Conservation (phyloP, 2,797 vertebrate species). For the Hippoglossus hippoglossus region DNA sequence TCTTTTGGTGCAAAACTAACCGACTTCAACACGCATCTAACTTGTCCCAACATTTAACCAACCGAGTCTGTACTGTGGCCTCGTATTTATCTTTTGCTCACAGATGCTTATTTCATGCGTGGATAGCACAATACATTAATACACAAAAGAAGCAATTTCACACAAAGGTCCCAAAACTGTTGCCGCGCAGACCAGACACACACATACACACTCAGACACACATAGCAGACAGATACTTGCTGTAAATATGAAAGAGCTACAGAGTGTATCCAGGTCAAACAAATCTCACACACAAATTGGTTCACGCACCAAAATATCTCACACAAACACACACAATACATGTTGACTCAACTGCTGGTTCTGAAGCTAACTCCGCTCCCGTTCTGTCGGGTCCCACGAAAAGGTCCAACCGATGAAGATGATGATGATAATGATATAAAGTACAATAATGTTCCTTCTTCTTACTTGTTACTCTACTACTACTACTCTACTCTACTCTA, state of each 20-base stretch:
- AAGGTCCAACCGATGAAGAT: slow-evolving; percentile 70
- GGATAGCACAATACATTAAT: slow-evolving; percentile 64
- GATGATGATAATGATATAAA: slow-evolving; percentile 76
- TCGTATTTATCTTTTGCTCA: slow-evolving; percentile 57
- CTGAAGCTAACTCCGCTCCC: slow-evolving; percentile 66
- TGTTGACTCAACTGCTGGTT: slow-evolving; percentile 51
- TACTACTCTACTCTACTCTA: slow-evolving; percentile 85
- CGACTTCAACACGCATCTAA: slow-evolving; percentile 45
- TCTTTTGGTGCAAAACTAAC: slow-evolving; percentile 57
- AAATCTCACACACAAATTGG: slow-evolving; percentile 32
- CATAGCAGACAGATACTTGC: slow-evolving; percentile 34
- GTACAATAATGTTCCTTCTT: slow-evolving; percentile 87
- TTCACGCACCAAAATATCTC: slow-evolving; percentile 30
- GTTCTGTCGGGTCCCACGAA: slow-evolving; percentile 68
- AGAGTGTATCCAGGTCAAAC: slow-evolving; percentile 50
- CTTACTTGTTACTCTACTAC: slow-evolving; percentile 87
- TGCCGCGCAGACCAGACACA: slow-evolving; percentile 32
- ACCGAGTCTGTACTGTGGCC: slow-evolving; percentile 51
- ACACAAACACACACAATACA: slow-evolving; percentile 30
- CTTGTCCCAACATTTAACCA: slow-evolving; percentile 51
- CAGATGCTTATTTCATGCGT: slow-evolving; percentile 61
- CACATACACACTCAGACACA: slow-evolving; percentile 8
- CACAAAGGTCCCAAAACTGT: slow-evolving; percentile 65
- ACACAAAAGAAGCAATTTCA: slow-evolving; percentile 69
- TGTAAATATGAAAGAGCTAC: slow-evolving; percentile 65